Evolutionary conservation across 2,888 invertebrate species (phyloP), one percentile per base, ranked within the genome.

Genomic region (Volucella inflata): DNA sequence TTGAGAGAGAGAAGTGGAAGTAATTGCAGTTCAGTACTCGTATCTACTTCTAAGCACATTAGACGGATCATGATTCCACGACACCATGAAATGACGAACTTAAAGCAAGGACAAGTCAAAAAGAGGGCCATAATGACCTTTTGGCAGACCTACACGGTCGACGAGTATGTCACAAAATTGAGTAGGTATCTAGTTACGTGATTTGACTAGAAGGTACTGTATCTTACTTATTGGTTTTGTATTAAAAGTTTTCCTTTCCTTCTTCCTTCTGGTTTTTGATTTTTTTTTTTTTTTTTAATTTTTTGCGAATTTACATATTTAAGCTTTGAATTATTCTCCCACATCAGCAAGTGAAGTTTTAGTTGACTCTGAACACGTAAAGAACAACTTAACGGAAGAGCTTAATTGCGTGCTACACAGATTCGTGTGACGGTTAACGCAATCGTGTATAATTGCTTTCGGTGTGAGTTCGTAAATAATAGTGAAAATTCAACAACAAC

Each of bases 381-480:
- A 46, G 46, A 77, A 72, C 67, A 72, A 68, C 77, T 77, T 68
- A 74, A 62, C 38, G 67, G 68, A 78, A 74, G 74, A 74, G 50
- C 50, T 44, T 60, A 74, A 83, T 83, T 79, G 83, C 83, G 78
- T 83, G 83, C 57, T 62, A 21, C 57, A 78, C 36, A 62, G 74
- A 78, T 74, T 83, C 74, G 72, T 83, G 83, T 68, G 72, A 42
- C 57, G 57, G 67, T 74, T 78, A 83, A 74, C 78, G 72, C 78
- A 78, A 74, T 79, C 42, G 68, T 68, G 55, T 78, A 68, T 76
- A 74, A 83, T 83, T 83, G 62, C 50, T 59, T 77, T 74, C 48
- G 68, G 68, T 68, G 71, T 70, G 70, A 64, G 76, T 50, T 62
- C 16, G n/a, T 16, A 30, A 36, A 36, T 30, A 60, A 53, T 55